A percentile compares a stretch with the other conserved stretches of the same genome.
Conservation (phyloP, 2,113 vertebrate genomes). For the Anser cygnoides region DNA sequence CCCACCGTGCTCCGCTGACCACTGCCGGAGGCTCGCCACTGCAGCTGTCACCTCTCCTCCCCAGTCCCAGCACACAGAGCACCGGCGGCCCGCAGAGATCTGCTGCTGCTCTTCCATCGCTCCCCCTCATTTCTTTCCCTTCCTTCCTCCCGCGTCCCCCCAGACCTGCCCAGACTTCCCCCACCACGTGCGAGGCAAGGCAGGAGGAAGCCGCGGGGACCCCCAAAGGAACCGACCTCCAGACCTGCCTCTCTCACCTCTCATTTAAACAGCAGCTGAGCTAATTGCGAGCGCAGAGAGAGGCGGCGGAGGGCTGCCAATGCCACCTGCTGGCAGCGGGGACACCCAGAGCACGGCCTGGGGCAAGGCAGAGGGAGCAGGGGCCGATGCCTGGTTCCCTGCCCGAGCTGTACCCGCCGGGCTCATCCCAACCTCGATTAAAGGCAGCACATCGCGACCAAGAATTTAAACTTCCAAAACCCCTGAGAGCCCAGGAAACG, state of each 20-base stretch:
- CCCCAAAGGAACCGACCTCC: not conserved
- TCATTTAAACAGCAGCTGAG: not conserved
- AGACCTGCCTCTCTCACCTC: not conserved
- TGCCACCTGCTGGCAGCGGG: constrained; percentile 38
- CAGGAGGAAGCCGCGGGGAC: not conserved
- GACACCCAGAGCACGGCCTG: not conserved
- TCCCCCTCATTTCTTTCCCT: not conserved
- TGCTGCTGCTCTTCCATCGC: not conserved
- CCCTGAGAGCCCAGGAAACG: not conserved
- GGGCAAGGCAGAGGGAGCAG: not conserved
- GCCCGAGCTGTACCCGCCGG: not conserved
- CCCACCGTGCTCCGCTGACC: not conserved
- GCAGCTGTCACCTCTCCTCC: not conserved
- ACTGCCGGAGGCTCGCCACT: not conserved
- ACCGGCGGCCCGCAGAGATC: not conserved
- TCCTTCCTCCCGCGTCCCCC: not conserved
- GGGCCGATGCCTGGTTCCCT: not conserved
- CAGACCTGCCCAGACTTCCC: not conserved
- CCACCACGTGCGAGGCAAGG: not conserved
- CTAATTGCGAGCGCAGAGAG: not conserved
- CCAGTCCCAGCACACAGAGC: not conserved
- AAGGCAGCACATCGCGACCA: not conserved
- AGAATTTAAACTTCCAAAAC: not conserved
- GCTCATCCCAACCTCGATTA: not conserved
- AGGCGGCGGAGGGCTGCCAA: not conserved